Evolutionary conservation across 2,113 vertebrate genomes (phyloP).

Genomic region (Oceanites oceanicus): DNA sequence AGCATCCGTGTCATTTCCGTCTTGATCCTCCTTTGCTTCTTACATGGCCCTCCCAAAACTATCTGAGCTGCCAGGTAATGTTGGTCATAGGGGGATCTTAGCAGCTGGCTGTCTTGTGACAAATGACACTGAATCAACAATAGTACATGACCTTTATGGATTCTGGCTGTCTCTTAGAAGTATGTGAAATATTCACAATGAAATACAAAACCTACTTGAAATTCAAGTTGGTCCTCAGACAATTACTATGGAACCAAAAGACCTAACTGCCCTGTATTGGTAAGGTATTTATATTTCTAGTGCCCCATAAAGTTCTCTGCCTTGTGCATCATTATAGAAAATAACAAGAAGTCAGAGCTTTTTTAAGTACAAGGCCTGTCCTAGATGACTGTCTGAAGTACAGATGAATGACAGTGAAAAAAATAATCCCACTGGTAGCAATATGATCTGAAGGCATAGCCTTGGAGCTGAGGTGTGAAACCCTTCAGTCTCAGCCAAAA

Average conservation of each 20-base stretch:
- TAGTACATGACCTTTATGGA: constrained; percentile 64
- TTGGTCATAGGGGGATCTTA: constrained; percentile 59
- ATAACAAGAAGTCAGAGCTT: constrained; percentile 52
- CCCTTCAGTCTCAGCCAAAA: constrained; percentile 25
- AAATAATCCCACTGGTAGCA: constrained; percentile 26
- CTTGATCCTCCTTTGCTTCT: constrained; percentile 48
- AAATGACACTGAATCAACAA: constrained; percentile 67
- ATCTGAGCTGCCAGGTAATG: constrained; percentile 54
- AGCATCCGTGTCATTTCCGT: not conserved
- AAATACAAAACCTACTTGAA: constrained; percentile 62
- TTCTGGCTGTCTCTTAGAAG: constrained; percentile 62
- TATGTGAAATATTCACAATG: constrained; percentile 64
- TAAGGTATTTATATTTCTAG: constrained; percentile 64
- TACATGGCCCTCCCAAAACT: constrained; percentile 26
- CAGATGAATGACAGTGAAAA: constrained; percentile 38
- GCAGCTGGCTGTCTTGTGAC: constrained; percentile 62
- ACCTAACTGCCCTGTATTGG: constrained; percentile 42
- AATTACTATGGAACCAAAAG: constrained; percentile 60
- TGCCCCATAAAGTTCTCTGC: constrained; percentile 55
- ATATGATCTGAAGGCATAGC: constrained; percentile 21
- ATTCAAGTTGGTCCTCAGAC: constrained; percentile 68
- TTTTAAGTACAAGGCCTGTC: constrained; percentile 1
- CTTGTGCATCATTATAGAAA: constrained; percentile 47
- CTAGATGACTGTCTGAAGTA: constrained; percentile 25
- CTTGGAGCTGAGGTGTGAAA: constrained; percentile 29